These are phyloP conservation scores for Prochilodus magdalenae DNA, from an alignment of 2,113 vertebrate species.

Conservation along the genomic window DNA sequence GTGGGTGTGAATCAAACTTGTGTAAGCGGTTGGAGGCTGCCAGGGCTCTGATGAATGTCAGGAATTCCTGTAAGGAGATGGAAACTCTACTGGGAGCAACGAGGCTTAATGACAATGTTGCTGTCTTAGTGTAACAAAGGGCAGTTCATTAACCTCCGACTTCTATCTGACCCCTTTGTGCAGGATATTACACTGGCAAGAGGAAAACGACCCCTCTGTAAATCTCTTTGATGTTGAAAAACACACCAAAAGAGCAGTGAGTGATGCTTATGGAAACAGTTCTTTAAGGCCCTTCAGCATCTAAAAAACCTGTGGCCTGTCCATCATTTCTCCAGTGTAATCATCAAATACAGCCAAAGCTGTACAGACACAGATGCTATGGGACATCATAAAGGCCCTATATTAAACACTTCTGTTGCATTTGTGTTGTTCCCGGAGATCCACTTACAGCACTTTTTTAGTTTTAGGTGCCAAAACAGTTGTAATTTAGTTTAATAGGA, in stretches of 20 bases:
- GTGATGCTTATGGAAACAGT: background rate
- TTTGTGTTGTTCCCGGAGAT: too few relatives aligned
- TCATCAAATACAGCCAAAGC: too few relatives aligned
- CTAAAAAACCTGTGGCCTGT: background rate
- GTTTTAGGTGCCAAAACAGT: too few relatives aligned
- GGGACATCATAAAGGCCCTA: too few relatives aligned
- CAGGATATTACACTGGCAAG: conserved; percentile 23
- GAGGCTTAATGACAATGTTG: conserved; percentile 21
- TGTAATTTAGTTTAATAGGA: too few relatives aligned
- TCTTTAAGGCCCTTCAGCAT: background rate
- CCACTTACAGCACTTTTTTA: too few relatives aligned
- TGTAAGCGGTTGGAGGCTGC: background rate
- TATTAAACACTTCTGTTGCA: too few relatives aligned
- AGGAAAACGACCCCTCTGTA: conserved; percentile 23
- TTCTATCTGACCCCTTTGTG: conserved; percentile 26
- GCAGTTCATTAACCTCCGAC: conserved; percentile 56
- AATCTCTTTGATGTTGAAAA: background rate
- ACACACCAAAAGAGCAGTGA: background rate
- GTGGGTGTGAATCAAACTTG: conserved; percentile 15
- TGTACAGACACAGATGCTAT: too few relatives aligned
- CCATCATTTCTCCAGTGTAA: too few relatives aligned
- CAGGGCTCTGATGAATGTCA: background rate
- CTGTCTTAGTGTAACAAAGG: conserved; percentile 33
- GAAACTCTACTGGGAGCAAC: conserved; percentile 17
- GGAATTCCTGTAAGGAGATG: conserved; percentile 22